Conservation (phyloP, 2,888 invertebrate genomes). For the Calliscelio sp. region DNA sequence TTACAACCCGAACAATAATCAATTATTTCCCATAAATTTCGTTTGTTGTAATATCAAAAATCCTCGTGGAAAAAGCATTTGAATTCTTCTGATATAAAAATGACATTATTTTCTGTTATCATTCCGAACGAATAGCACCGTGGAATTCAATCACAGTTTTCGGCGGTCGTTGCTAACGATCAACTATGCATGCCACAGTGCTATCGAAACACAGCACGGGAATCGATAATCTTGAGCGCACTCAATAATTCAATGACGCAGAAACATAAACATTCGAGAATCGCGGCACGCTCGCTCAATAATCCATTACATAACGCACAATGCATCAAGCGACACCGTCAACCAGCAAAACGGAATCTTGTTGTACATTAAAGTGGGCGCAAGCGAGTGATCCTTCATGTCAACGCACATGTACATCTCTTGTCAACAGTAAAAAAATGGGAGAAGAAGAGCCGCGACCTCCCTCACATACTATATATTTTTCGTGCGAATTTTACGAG, state of each 20-base stretch:
- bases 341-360: conserved; percentile 41
- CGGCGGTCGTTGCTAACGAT: conserved; percentile 29
- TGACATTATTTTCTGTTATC: too few species aligned
- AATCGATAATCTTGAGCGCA: conserved; percentile 41
- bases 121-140: not conserved
- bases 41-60: too few species aligned
- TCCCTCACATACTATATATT: conserved; percentile 43
- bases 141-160: conserved; percentile 7
- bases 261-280: conserved; percentile 53
- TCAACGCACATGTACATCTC: conserved; percentile 28
- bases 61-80: too few species aligned
- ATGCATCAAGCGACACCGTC: conserved; percentile 30
- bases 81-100: too few species aligned
- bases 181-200: conserved; percentile 37
- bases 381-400: conserved; percentile 36
- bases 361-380: conserved; percentile 37
- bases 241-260: conserved; percentile 42
- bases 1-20: too few species aligned
- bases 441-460: conserved; percentile 13
- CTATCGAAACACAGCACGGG: conserved; percentile 24
- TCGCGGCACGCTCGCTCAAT: conserved; percentile 44
- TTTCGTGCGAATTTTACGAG: conserved; percentile 42
- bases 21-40: too few species aligned
- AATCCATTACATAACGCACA: conserved; percentile 52
- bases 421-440: conserved; percentile 38